Percentiles rank a stretch among this genome's conserved stretches.
These are phyloP conservation scores for Rhynchophorus ferrugineus DNA, from an alignment of 1,140 invertebrate genomes.

Conservation along the genomic window DNA sequence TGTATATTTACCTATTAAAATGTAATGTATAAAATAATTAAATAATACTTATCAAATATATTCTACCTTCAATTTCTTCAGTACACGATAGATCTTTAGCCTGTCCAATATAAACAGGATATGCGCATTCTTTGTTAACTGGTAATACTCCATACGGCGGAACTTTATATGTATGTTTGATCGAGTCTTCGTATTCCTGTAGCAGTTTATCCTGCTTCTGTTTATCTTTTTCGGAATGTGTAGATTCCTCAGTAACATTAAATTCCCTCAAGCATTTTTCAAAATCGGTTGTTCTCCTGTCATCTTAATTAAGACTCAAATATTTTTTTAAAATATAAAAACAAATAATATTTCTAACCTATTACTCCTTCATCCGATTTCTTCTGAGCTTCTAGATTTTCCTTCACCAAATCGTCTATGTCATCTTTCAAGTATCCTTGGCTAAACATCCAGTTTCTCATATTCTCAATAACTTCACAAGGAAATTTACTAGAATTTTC, in stretches of 20 bases:
- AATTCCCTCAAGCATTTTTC: conserved; percentile 43
- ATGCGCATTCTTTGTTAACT: conserved; percentile 30
- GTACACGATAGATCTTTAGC: conserved; percentile 28
- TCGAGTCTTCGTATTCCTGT: conserved; percentile 33
- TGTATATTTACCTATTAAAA: conserved; percentile 22
- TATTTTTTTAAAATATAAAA: conserved; percentile 3
- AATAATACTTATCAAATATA: not conserved
- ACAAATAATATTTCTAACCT: conserved; percentile 23
- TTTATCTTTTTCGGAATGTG: conserved; percentile 20
- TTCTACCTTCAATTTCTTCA: conserved; percentile 26
- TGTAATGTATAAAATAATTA: conserved; percentile 5
- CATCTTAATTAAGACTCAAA: conserved; percentile 16
- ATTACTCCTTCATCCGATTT: conserved; percentile 32
- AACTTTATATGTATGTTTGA: conserved; percentile 26
- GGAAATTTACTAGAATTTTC: conserved; percentile 62
- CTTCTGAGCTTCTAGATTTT: conserved; percentile 28
- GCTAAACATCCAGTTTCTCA: conserved; percentile 53
- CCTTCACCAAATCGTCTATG: conserved; percentile 38
- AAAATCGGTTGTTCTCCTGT: conserved; percentile 42
- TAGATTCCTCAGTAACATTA: conserved; percentile 29
- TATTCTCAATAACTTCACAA: conserved; percentile 51
- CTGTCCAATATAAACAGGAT: conserved; percentile 31
- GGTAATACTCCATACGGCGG: conserved; percentile 34
- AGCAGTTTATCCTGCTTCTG: conserved; percentile 17
- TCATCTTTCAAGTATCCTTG: conserved; percentile 52